Base-by-base conservation (phyloP, 1,140 invertebrate species). In the Chrysoperla carnea region DNA sequence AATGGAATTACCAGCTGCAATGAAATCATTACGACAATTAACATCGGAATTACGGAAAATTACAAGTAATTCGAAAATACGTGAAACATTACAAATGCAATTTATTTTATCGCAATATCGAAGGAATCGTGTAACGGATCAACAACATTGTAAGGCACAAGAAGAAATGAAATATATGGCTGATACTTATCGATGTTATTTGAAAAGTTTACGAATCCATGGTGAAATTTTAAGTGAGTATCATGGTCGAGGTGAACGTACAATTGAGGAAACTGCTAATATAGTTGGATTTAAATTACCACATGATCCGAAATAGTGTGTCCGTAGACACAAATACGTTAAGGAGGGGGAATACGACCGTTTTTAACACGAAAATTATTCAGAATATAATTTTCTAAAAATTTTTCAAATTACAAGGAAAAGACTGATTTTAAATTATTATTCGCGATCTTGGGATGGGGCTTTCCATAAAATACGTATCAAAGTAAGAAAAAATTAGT, bases 251-350 rank as follows among this genome's bases (percentile, higher is more conserved):
- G 84, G 84, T 12, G 84, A 89, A 58, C 63, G 81, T 38, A 72
- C 66, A 36, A 61, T 85, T 7, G 67, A 73, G 50, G 79, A 85
- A 49, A 87, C 84, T 8, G 85, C 86, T 11, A 71, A 75, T 51
- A 62, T 87, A 52, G 82, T 91, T 40, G 85, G 86, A 17, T 86
- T 89, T 50, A 86, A 85, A 55, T 58, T 90, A 28, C 85, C 85
- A 0, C 77, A 84, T 54, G 82, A 86, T 66, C 79, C 81, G 11
- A 81, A 75, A 53, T 33, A 33, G 17, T 23, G 5, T 23, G 5
- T 23, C 5, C n/a, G n/a, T 23, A 23, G 17, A 5, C n/a, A 23
- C 2, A 23, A 23, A 23, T 23, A 5, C 17, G 17, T 23, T 23
- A 23, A 23, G n/a, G n/a, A 23, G 5, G 17, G 17, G 17, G 2